Percentiles rank a stretch among this genome's conserved stretches.
Evolutionary conservation across 2,888 invertebrate species (phyloP).

Genomic region (Altica lythri): DNA sequence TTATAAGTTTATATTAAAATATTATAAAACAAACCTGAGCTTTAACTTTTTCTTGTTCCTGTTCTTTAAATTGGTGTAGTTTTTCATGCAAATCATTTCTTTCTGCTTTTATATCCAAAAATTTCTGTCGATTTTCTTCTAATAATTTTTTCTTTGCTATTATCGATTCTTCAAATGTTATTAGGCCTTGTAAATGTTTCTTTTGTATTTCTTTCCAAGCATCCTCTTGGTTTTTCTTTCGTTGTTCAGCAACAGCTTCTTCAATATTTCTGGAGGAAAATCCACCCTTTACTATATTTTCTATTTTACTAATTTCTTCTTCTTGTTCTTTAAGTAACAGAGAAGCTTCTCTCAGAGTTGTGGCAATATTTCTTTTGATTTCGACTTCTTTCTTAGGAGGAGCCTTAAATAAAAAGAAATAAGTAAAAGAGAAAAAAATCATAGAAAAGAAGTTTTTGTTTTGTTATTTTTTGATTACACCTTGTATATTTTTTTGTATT

Average conservation of each 20-base stretch:
- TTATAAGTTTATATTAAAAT: background rate
- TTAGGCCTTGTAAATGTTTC: constrained; percentile 64
- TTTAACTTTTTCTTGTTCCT: constrained; percentile 60
- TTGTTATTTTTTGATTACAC: no score
- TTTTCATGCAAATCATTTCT: constrained; percentile 58
- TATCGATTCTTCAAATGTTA: constrained; percentile 65
- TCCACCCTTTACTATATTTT: constrained; percentile 59
- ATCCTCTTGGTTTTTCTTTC: constrained; percentile 59
- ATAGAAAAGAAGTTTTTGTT: no score
- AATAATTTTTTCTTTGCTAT: constrained; percentile 61
- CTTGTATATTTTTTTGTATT: no score
- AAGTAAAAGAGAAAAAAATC: no score
- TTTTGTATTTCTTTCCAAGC: constrained; percentile 62
- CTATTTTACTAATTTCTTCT: constrained; percentile 61
- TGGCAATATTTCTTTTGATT: constrained; percentile 60
- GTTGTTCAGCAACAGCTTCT: constrained; percentile 58
- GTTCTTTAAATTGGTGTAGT: constrained; percentile 60
- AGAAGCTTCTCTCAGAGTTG: constrained; percentile 61
- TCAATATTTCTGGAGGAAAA: constrained; percentile 57
- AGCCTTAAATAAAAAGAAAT: constrained; percentile 14
- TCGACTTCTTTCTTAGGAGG: constrained; percentile 42
- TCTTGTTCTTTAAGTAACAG: constrained; percentile 58
- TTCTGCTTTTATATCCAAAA: constrained; percentile 60
- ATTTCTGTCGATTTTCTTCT: constrained; percentile 60
- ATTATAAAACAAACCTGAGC: constrained; percentile 39